A percentile compares a stretch with the other conserved stretches of the same genome.
These are phyloP conservation scores for Atta texana DNA, from an alignment of 1,140 invertebrate genomes.

Conservation along the genomic window DNA sequence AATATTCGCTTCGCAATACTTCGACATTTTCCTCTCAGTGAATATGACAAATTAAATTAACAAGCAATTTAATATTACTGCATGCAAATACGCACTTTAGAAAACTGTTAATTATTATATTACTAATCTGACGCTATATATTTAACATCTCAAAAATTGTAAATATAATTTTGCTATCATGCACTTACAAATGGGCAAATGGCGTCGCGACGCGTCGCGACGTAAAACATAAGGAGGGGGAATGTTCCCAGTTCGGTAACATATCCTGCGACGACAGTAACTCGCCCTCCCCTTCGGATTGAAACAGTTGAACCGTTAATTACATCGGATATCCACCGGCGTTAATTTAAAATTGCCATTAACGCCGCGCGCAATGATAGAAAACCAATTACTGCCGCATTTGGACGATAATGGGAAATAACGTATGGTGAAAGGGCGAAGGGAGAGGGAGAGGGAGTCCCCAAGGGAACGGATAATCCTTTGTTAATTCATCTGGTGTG, in stretches of 20 bases:
- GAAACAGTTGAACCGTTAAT: conserved; percentile 51
- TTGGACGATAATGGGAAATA: conserved; percentile 27
- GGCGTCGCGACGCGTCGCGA: background rate
- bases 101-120: too few species aligned
- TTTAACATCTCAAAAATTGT: too few species aligned
- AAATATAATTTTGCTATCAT: background rate
- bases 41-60: too few species aligned
- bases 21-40: too few species aligned
- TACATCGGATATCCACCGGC: conserved; percentile 21
- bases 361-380: conserved; percentile 36
- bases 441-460: background rate
- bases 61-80: too few species aligned
- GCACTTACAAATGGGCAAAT: conserved; percentile 37
- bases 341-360: conserved; percentile 56
- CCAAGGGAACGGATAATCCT: background rate
- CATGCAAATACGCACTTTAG: too few species aligned
- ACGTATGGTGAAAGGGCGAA: background rate
- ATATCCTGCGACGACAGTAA: background rate
- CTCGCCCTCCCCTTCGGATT: background rate
- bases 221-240: background rate
- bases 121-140: too few species aligned
- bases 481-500: conserved; percentile 14
- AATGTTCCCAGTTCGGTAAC: background rate
- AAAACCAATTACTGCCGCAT: conserved; percentile 50
- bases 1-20: too few species aligned